Evolutionary conservation across 2,888 invertebrate genomes (phyloP), one percentile per base, ranked within the genome.

Genomic region (Steromphala cineraria): DNA sequence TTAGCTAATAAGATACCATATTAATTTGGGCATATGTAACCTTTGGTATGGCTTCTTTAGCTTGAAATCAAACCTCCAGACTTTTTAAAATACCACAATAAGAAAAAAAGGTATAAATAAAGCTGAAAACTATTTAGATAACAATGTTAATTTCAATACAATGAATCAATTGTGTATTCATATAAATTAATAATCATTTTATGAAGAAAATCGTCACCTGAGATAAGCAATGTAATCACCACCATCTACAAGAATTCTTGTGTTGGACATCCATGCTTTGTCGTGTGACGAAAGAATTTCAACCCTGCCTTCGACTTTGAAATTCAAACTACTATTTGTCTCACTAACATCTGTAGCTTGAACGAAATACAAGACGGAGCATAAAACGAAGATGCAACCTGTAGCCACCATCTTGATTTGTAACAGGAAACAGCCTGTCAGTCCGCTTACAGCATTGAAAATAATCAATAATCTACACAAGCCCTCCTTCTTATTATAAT

Each of bases 211-310:
- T 15, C 62, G 83, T 91, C 92, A 95, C 95, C 94, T 95, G 19
- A 98, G 94, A 92, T 97, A 98, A 75, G 97, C 98, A 87, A 97
- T 95, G 92, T 96, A 96, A 93, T 97, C 96, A 19, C 98, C 98
- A 13, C 97, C 97, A 92, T 98, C 98, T 8, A 98, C 96, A 91
- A 97, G 95, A 62, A 93, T 87, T 80, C 91, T 86, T 15, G 92
- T 91, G 75, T 87, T 87, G 17, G 89, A 80, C 19, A 92, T 86
- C 93, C 93, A 93, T 24, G 92, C 91, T 84, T 92, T 91, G 78
- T 93, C 91, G 62, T 86, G 87, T 4, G 91, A 86, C 7, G 88
- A 87, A 4, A 90, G 88, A n/a, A 92, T 88, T 77, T 89, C 89
- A 5, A 93, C 91, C 80, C 90, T 92, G 10, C 93, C 93, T 82